Conservation (phyloP, 2,797 vertebrate species). For the Rhinichthys osculus region DNA sequence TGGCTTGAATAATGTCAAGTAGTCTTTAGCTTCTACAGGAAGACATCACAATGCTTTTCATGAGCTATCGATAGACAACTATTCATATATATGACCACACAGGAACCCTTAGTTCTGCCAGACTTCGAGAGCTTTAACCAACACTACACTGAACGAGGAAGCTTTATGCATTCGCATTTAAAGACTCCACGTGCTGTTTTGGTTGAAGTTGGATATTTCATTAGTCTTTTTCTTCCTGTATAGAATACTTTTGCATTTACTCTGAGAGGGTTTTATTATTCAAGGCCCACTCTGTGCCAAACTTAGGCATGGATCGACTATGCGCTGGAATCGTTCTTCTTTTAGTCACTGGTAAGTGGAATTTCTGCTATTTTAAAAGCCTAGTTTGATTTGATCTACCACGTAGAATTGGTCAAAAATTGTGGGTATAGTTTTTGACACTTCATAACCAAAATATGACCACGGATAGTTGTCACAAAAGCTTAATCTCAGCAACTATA, state of each 20-base stretch:
- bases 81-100: slow-evolving; percentile 15
- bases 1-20: neutral
- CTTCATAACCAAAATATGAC: neutral
- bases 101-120: slow-evolving; percentile 7
- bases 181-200: neutral
- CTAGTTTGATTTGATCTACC: neutral
- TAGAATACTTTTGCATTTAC: neutral
- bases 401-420: neutral
- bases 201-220: neutral
- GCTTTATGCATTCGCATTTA: neutral
- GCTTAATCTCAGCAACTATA: neutral
- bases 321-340: slow-evolving; percentile 14
- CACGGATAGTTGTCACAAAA: neutral
- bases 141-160: neutral
- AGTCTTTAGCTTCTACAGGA: neutral
- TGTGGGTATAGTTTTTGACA: neutral
- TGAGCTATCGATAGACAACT: neutral
- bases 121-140: neutral
- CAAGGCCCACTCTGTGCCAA: neutral
- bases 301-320: slow-evolving; percentile 38
- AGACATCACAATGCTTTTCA: neutral
- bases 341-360: slow-evolving; percentile 51
- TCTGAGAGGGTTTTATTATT: neutral
- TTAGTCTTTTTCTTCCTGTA: neutral
- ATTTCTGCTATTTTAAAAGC: neutral